These are phyloP conservation scores for Threskiornis aethiopicus DNA, from an alignment of 2,797 vertebrate genomes.

Conservation along the genomic window DNA sequence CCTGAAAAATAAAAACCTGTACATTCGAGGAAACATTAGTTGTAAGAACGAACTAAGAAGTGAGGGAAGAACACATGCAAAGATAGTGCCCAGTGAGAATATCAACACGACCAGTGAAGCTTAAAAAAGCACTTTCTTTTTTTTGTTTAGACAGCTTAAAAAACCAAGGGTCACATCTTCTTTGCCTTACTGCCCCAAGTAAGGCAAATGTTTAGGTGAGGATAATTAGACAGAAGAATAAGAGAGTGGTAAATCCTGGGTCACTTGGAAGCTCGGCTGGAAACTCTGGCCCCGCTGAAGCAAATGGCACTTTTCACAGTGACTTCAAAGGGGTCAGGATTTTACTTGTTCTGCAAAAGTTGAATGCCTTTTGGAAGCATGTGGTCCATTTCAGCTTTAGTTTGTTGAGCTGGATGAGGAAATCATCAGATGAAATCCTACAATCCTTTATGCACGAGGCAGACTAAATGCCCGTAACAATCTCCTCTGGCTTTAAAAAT, in stretches of 20 bases:
- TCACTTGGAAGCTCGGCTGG: not conserved
- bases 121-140: not conserved
- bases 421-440: not conserved
- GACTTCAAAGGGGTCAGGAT: not conserved
- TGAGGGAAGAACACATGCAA: not conserved
- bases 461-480: fast-evolving
- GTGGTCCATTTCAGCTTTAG: not conserved
- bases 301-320: not conserved
- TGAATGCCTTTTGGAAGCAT: not conserved
- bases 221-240: not conserved
- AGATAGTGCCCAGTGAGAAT: not conserved
- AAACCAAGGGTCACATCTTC: not conserved
- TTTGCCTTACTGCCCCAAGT: not conserved
- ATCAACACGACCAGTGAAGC: not conserved
- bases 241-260: not conserved
- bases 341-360: not conserved
- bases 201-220: not conserved
- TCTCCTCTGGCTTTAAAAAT: not conserved
- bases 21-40: not conserved
- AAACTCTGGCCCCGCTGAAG: not conserved
- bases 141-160: not conserved
- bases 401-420: not conserved
- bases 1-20: conserved; percentile 15
- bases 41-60: not conserved
- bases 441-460: not conserved